These are phyloP conservation scores for Entelurus aequoreus DNA, from an alignment of 2,113 vertebrate species.

Conservation along the genomic window DNA sequence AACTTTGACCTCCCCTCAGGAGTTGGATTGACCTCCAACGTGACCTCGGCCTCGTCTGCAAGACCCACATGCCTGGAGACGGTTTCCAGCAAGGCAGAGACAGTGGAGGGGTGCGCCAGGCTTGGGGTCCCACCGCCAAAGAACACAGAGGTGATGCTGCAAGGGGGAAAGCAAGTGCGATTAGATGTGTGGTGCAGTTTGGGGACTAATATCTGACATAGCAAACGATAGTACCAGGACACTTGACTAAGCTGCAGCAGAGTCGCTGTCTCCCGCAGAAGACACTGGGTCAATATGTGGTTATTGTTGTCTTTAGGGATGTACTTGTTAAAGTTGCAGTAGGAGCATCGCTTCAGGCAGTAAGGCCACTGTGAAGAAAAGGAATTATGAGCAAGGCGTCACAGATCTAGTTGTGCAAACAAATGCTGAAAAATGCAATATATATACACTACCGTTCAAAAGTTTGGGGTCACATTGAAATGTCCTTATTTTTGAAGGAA, in stretches of 20 bases:
- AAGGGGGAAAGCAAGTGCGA: not conserved
- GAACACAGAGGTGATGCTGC: slow-evolving; percentile 85
- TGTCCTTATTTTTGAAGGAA: too few relatives aligned
- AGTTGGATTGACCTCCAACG: slow-evolving; percentile 86
- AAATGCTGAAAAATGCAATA: not conserved
- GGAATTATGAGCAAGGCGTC: not conserved
- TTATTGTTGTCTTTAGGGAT: slow-evolving; percentile 73
- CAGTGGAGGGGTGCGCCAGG: slow-evolving; percentile 77
- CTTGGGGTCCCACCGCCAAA: slow-evolving; percentile 93
- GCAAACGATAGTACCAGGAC: slow-evolving; percentile 65
- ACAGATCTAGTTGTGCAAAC: not conserved
- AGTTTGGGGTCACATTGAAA: too few relatives aligned
- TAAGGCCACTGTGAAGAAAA: slow-evolving; percentile 83
- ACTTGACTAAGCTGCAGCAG: slow-evolving; percentile 80
- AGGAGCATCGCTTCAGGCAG: slow-evolving; percentile 86
- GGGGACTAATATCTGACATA: not conserved
- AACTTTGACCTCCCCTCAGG: slow-evolving; percentile 63
- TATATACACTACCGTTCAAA: too few relatives aligned
- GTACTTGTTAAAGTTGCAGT: slow-evolving; percentile 94
- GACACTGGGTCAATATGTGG: slow-evolving; percentile 67
- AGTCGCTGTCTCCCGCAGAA: slow-evolving; percentile 75
- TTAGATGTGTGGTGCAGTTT: not conserved
- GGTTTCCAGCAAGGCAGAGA: slow-evolving; percentile 74
- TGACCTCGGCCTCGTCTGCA: slow-evolving; percentile 73
- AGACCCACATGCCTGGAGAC: slow-evolving; percentile 62